Conservation (phyloP, 1,140 invertebrate genomes). For the Drosophila tristis region DNA sequence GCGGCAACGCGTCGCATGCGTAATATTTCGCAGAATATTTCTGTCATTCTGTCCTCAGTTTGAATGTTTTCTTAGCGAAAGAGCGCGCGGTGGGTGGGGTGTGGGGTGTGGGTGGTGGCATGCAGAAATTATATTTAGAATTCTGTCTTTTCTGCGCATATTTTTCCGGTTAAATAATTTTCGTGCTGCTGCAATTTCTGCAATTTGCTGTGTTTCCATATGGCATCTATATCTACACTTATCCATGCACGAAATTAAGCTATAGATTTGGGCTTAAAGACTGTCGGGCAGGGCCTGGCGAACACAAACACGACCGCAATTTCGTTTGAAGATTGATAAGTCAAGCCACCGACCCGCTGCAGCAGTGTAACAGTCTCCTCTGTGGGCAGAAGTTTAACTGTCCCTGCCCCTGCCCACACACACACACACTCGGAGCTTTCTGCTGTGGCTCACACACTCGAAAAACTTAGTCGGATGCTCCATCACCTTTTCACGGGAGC, state of each 20-base stretch:
- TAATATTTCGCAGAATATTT: constrained; percentile 33
- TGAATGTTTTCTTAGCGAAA: constrained; percentile 4
- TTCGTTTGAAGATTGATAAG: constrained; percentile 50
- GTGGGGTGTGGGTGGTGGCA: neutral
- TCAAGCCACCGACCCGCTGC: neutral
- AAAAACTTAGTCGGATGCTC: constrained; percentile 45
- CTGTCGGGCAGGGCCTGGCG: no score
- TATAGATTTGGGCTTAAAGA: no score
- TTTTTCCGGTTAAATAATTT: no score
- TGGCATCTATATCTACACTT: no score
- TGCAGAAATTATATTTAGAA: neutral
- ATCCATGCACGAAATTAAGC: no score
- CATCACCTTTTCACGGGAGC: constrained; percentile 46
- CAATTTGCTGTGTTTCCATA: no score
- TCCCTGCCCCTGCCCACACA: no score
- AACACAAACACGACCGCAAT: constrained; percentile 33
- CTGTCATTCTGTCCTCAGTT: neutral
- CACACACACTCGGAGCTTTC: neutral
- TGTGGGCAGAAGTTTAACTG: constrained; percentile 9
- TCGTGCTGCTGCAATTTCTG: no score
- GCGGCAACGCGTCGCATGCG: constrained; percentile 34
- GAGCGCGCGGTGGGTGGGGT: neutral
- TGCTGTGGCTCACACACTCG: neutral
- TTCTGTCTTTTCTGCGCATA: no score
- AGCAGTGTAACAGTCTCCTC: constrained; percentile 37